Evolutionary conservation across 2,797 vertebrate species (phyloP).

Genomic region (Uromys caudimaculatus): DNA sequence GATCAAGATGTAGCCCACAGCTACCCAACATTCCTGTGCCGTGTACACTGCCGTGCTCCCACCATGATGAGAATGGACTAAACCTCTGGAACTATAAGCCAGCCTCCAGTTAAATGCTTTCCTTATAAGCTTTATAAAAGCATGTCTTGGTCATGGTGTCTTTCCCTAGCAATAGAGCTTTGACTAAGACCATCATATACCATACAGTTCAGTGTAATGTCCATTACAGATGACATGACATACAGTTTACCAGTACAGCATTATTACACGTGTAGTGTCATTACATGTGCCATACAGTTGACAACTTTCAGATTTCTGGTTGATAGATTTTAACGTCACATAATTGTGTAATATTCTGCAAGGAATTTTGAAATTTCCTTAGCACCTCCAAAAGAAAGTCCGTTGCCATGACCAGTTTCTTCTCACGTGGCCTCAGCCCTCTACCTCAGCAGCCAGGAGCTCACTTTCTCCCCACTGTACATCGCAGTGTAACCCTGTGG

Average conservation of each 20-base stretch:
- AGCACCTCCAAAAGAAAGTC: neutral
- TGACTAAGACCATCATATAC: no score
- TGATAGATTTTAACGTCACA: neutral
- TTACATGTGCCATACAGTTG: neutral
- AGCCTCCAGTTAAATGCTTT: neutral
- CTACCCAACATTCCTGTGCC: no score
- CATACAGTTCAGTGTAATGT: no score
- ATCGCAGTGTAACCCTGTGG: neutral
- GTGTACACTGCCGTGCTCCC: neutral
- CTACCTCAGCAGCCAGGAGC: neutral
- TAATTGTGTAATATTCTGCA: neutral
- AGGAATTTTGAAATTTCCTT: conserved; percentile 10
- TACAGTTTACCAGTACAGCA: neutral
- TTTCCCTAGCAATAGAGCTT: neutral
- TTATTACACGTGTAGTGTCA: no score
- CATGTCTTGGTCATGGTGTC: neutral
- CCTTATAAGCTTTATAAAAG: neutral
- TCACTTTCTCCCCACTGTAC: neutral
- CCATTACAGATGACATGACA: neutral
- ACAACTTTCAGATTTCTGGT: neutral
- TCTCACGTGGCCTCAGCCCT: neutral
- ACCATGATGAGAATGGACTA: neutral
- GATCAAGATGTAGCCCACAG: neutral
- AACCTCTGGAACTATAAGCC: neutral
- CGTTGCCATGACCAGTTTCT: neutral